These are phyloP conservation scores for human DNA, from an alignment of 2,113 vertebrate genomes.

Conservation along the genomic window DNA sequence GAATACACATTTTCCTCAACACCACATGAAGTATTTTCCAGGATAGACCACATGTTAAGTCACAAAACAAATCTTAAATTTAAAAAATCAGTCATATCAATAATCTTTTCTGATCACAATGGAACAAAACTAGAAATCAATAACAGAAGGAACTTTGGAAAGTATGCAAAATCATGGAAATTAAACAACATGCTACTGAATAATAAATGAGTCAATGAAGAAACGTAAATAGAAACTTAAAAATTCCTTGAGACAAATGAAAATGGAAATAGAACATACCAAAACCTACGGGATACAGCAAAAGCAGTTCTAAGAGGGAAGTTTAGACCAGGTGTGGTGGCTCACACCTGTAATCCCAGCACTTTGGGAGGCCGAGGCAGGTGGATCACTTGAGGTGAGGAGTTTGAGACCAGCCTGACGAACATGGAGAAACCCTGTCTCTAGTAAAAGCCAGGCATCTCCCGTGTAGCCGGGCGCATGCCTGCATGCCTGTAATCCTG, in stretches of 20 bases:
- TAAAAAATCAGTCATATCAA: neutral
- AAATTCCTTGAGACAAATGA: neutral
- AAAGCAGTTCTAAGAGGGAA: neutral
- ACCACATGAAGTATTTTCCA: neutral
- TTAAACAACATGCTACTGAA: neutral
- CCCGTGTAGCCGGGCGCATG: neutral
- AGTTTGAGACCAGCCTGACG: neutral
- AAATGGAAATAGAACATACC: neutral
- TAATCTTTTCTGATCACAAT: neutral
- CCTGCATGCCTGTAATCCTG: neutral
- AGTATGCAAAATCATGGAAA: neutral
- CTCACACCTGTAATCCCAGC: too few species aligned
- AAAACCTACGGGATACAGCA: neutral
- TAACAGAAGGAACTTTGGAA: neutral
- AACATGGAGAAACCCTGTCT: neutral
- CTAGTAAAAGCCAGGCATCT: neutral
- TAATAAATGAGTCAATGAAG: neutral
- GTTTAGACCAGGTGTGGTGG: too few species aligned
- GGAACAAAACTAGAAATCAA: neutral
- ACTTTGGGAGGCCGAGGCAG: too few species aligned
- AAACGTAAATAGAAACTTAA: neutral
- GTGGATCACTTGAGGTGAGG: neutral
- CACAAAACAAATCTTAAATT: neutral
- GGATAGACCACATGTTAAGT: neutral
- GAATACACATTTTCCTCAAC: neutral